Evolutionary conservation across 2,113 vertebrate genomes (phyloP).

Genomic region (Paramormyrops kingsleyae): DNA sequence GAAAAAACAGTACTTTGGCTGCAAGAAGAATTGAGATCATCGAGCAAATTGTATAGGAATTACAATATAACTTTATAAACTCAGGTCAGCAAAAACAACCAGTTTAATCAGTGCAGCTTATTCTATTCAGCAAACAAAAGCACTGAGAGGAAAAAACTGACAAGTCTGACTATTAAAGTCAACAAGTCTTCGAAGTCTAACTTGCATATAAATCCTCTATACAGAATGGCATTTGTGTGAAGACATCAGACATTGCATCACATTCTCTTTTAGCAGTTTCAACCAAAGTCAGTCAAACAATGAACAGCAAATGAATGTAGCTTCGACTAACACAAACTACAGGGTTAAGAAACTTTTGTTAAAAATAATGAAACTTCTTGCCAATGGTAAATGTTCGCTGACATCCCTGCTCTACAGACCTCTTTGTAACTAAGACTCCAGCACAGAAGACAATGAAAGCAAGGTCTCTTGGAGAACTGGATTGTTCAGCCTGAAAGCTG

Average conservation of each 20-base stretch:
- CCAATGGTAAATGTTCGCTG: background rate
- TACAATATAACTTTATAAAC: background rate
- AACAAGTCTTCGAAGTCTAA: background rate
- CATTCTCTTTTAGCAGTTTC: background rate
- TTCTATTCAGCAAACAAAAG: background rate
- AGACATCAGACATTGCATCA: background rate
- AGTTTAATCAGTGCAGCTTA: background rate
- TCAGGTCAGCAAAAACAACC: background rate
- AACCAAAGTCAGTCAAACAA: background rate
- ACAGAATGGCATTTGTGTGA: background rate
- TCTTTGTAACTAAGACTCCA: background rate
- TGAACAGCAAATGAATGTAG: background rate
- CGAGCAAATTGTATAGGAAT: background rate
- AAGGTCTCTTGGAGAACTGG: background rate
- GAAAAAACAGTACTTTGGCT: background rate
- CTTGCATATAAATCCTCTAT: background rate
- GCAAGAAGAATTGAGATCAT: background rate
- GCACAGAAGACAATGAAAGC: background rate
- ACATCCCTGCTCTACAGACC: background rate
- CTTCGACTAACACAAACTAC: background rate
- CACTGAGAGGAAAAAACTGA: background rate
- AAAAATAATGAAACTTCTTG: background rate
- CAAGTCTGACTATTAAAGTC: background rate
- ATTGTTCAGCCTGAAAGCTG: background rate
- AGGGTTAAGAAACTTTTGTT: background rate